Evolutionary conservation across 1,140 invertebrate species (phyloP), one percentile per base, ranked within the genome.

Genomic region (Idris sp.): DNA sequence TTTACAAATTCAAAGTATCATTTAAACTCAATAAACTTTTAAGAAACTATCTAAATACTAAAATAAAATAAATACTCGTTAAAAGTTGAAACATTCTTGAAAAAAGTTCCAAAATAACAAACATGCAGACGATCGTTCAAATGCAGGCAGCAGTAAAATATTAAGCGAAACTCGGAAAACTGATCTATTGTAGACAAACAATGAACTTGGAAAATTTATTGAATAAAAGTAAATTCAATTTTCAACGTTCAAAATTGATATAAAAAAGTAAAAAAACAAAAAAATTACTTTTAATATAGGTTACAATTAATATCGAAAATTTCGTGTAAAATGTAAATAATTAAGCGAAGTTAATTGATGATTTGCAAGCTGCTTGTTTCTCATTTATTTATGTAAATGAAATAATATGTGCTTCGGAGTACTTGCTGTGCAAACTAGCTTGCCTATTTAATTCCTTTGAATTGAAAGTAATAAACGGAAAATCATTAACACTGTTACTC

Each of bases 271-370:
- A 16, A 49, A n/a, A n/a, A n/a, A n/a, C n/a, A 30, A 62, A 18
- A 15, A 65, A 77, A 74, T 68, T 64, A 68, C 51, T 44, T 54
- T 38, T 71, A 69, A 48, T 33, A n/a, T 25, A 36, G 25, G 38
- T 77, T 76, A 62, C 54, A 36, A 62, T 69, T 22, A 41, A 30
- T 36, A 38, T 16, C 14, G 46, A 14, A 22, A 33, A 65, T 15
- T 79, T 46, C 51, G 31, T 79, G 68, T 78, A 64, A 59, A 74
- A 67, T 80, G 79, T 81, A 82, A 79, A 82, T 81, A 82, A 22
- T 22, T 22, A 22, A 22, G 6, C 19, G n/a, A n/a, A n/a, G n/a
- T n/a, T n/a, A n/a, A n/a, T n/a, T n/a, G n/a, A n/a, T n/a, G n/a
- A n/a, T n/a, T n/a, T n/a, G n/a, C 43, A 59, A 64, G 67, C 59